Evolutionary conservation across 2,797 vertebrate genomes (phyloP).

Genomic region (Danio aesculapii): DNA sequence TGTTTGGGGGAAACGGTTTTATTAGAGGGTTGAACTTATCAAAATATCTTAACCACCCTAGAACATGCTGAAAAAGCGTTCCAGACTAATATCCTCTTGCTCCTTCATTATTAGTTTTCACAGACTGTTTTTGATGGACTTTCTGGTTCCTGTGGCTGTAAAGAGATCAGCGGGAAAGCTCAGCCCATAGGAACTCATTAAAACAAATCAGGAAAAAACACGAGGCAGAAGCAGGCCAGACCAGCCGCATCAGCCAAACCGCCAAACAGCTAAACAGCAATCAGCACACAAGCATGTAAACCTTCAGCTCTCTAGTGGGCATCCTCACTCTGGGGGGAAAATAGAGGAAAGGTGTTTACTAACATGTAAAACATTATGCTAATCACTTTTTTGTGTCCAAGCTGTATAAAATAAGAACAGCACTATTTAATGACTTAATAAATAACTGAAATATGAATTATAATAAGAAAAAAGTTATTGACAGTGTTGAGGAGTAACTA

Average conservation of each 20-base stretch:
- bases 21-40: conserved; percentile 20
- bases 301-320: conserved; percentile 22
- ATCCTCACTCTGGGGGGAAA: background rate
- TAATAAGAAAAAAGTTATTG: too few relatives aligned
- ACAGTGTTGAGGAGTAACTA: too few relatives aligned
- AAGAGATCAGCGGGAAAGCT: conserved; percentile 65
- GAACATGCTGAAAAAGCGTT: conserved; percentile 42
- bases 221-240: conserved; percentile 35
- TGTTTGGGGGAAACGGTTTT: background rate
- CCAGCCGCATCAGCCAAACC: conserved; percentile 47
- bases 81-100: conserved; percentile 52
- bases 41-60: conserved; percentile 23
- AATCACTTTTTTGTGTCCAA: conserved; percentile 18
- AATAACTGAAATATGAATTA: background rate
- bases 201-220: conserved; percentile 75
- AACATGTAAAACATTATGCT: conserved; percentile 38
- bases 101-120: conserved; percentile 64
- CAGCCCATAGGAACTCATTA: conserved; percentile 76
- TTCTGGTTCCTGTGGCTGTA: conserved; percentile 65
- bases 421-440: background rate
- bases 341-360: conserved; percentile 33
- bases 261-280: conserved; percentile 44
- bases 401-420: background rate
- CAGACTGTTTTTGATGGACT: conserved; percentile 63
- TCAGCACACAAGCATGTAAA: conserved; percentile 36